phyloP scores from a whole-genome alignment of 1,140 invertebrate species.

The Leptopilina clavipes region DNA sequence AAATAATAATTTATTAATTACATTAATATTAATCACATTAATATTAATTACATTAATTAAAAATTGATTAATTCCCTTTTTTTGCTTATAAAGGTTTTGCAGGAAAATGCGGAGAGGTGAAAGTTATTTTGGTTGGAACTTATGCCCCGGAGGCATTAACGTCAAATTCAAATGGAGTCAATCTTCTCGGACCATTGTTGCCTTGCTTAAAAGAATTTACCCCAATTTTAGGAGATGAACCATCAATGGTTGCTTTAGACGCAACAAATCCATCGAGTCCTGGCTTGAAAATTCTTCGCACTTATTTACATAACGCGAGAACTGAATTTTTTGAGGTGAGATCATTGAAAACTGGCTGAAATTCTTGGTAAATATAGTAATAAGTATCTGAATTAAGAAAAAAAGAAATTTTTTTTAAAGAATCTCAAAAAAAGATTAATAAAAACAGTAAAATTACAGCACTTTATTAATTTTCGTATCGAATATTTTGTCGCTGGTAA shows the following conservation, averaged over 20 bases:
- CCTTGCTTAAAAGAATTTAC: conserved; percentile 70
- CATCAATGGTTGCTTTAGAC: conserved; percentile 69
- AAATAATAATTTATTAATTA: too few relatives aligned
- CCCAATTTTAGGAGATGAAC: conserved; percentile 69
- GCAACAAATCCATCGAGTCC: conserved; percentile 73
- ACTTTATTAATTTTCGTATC: conserved; percentile 24
- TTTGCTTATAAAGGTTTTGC: conserved; percentile 65
- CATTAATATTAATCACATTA: too few relatives aligned
- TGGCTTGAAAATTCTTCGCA: conserved; percentile 71
- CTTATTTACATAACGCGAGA: conserved; percentile 68
- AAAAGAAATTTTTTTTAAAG: too few relatives aligned
- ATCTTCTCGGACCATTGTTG: conserved; percentile 67
- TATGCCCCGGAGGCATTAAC: conserved; percentile 70
- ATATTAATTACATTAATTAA: too few relatives aligned
- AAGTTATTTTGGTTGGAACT: conserved; percentile 71
- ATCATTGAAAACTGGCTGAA: conserved; percentile 14
- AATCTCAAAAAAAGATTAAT: conserved; percentile 7
- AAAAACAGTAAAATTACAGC: background rate
- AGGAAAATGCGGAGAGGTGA: conserved; percentile 69
- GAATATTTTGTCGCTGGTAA: conserved; percentile 23
- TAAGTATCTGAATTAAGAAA: too few relatives aligned
- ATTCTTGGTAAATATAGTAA: too few relatives aligned
- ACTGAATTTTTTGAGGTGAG: conserved; percentile 72
- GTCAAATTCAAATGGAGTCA: conserved; percentile 64
- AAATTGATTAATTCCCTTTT: too few relatives aligned